phyloP scores from a whole-genome alignment of 2,888 invertebrate species.

The Neria commutata region DNA sequence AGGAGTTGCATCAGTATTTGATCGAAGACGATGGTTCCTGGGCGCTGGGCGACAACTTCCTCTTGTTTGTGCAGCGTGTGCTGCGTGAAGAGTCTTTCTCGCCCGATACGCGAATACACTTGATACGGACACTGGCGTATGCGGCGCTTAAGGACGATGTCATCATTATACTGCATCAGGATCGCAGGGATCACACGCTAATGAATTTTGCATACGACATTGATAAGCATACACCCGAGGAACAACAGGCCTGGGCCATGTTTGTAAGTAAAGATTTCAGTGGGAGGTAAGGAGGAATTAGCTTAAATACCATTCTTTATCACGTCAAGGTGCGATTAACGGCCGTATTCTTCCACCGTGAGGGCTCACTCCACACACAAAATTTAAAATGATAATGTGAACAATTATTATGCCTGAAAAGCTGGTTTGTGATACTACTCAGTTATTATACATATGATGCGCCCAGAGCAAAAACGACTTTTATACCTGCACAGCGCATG shows the following conservation, averaged over 20 bases:
- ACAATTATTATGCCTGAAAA: too few relatives aligned
- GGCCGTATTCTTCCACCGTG: neutral
- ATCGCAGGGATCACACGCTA: conserved; percentile 84
- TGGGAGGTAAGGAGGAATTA: too few relatives aligned
- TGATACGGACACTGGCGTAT: conserved; percentile 75
- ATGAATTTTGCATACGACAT: conserved; percentile 86
- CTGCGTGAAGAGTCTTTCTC: conserved; percentile 68
- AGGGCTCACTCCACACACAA: too few relatives aligned
- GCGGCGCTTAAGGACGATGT: conserved; percentile 88
- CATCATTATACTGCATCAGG: conserved; percentile 87
- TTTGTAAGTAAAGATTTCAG: conserved; percentile 75
- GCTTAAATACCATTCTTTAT: neutral
- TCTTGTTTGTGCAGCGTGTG: conserved; percentile 75
- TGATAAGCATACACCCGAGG: conserved; percentile 74
- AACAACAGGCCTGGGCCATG: conserved; percentile 80
- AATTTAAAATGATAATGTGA: too few relatives aligned
- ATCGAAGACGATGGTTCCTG: conserved; percentile 89
- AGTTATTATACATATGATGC: too few relatives aligned
- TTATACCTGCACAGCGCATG: too few relatives aligned
- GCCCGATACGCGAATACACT: conserved; percentile 68
- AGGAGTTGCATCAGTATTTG: conserved; percentile 86
- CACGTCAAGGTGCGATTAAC: neutral
- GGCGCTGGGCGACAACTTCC: conserved; percentile 88
- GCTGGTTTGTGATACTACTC: too few relatives aligned
- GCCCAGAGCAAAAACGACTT: too few relatives aligned